Base-by-base conservation (phyloP, 2,797 vertebrate genomes). In the Tragelaphus oryx region DNA sequence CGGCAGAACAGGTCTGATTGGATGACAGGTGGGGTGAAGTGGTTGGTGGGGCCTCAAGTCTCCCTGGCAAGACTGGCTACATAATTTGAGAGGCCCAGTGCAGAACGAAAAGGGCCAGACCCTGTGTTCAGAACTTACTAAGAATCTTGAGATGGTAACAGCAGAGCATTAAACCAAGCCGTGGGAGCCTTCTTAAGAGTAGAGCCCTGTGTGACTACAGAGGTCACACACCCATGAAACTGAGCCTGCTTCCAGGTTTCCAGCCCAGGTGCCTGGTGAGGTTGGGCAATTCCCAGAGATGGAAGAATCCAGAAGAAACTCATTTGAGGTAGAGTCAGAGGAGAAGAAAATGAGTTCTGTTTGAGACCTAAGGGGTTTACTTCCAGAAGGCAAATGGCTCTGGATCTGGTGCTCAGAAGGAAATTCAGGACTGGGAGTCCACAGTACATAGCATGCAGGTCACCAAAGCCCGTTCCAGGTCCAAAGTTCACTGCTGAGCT, bases 391-490 rank as follows among this genome's bases (percentile, higher is more conserved):
- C 26, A 17, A 60, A 68, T 50, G 55, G 68, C 41, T 65, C 87
- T 30, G 71, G 17, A 30, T 84, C 41, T 50, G 57, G 24, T 0
- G 18, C 80, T 79, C 80, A 30, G 68, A 30, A 46, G 50, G 13
- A 46, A 68, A n/a, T 52, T 57, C 1, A 9, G 68, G 55, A 7
- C 8, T 54, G 12, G 13, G 14, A 84, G 30, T 55, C 28, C 28
- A 20, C 0, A 2, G 4, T 17, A 13, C 79, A 65, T 18, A 48
- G 30, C 28, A 22, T 0, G 0, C 12, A 0, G n/a, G 17, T 41
- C 20, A 30, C 54, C 89, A 60, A 50, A 75, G n/a, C 24, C 46
- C 13, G 10, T 41, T 60, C n/a, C 20, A 14, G 44, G 62, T 22
- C 10, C 84, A 9, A 17, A n/a, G 65, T 30, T 65, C 57, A 12